Conservation (phyloP, 2,888 invertebrate species). For the Drosophila mettleri region DNA sequence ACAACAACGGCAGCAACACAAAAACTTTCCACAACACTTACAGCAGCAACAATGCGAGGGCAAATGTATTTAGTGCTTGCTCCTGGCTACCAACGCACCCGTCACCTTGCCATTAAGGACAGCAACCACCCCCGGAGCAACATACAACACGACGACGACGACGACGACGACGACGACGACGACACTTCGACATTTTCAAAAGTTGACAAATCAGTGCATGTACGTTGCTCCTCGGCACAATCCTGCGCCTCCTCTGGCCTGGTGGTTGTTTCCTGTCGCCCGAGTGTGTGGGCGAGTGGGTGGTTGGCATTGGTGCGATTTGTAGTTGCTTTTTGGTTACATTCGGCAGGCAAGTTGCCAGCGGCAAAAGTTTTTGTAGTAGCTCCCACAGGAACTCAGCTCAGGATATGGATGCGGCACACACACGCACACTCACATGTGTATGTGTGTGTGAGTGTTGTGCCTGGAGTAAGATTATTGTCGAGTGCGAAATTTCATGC, state of each 20-base stretch:
- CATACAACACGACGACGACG: slow-evolving; percentile 37
- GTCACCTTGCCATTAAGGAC: slow-evolving; percentile 67
- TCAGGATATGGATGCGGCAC: slow-evolving; percentile 23
- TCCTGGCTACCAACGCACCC: slow-evolving; percentile 32
- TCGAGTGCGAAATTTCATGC: slow-evolving; percentile 79
- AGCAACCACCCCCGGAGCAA: slow-evolving; percentile 65
- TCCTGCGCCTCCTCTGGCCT: slow-evolving; percentile 14
- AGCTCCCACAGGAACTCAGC: slow-evolving; percentile 68
- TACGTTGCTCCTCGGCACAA: slow-evolving; percentile 25
- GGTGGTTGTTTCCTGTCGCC: slow-evolving; percentile 58
- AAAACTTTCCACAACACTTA: slow-evolving; percentile 77
- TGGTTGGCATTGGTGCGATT: slow-evolving; percentile 52
- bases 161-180: slow-evolving; percentile 50
- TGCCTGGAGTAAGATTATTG: slow-evolving; percentile 61
- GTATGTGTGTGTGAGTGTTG: slow-evolving; percentile 45
- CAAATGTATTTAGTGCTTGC: slow-evolving; percentile 78
- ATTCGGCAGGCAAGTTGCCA: slow-evolving; percentile 59
- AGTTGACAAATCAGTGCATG: slow-evolving; percentile 82
- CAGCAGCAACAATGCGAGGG: slow-evolving; percentile 69
- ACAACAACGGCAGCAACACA: slow-evolving; percentile 78
- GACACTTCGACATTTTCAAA: slow-evolving; percentile 80
- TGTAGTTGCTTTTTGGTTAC: slow-evolving; percentile 76
- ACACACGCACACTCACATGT: slow-evolving; percentile 17
- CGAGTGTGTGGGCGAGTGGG: slow-evolving; percentile 3
- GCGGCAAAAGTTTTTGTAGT: slow-evolving; percentile 65